Conservation (phyloP, 2,797 vertebrate genomes). For the Epinephelus awoara region DNA sequence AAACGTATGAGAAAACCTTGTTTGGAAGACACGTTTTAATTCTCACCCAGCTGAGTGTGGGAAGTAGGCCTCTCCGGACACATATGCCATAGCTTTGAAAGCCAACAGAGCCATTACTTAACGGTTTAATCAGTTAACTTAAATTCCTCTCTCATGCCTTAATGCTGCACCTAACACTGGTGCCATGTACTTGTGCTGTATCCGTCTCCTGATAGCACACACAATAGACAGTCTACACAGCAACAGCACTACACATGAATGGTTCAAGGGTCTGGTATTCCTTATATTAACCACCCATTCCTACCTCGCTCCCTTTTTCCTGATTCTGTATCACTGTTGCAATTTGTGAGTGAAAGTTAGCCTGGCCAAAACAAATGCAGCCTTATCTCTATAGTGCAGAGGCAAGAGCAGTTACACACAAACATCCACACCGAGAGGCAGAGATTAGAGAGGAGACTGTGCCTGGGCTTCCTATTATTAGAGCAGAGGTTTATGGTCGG, state of each 20-base stretch:
- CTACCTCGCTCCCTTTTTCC: not conserved
- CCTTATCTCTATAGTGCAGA: slow-evolving; percentile 79
- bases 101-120: slow-evolving; percentile 30
- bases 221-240: slow-evolving; percentile 33
- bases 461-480: slow-evolving; percentile 84
- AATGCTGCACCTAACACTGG: slow-evolving; percentile 23
- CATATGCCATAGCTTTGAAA: slow-evolving; percentile 16
- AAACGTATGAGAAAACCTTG: slow-evolving; percentile 15
- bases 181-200: not conserved
- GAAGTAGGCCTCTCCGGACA: slow-evolving; percentile 35
- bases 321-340: slow-evolving; percentile 55
- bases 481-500: slow-evolving; percentile 81
- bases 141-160: slow-evolving; percentile 36
- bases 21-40: slow-evolving; percentile 28
- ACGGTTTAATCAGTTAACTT: slow-evolving; percentile 30
- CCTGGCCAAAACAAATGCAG: slow-evolving; percentile 67
- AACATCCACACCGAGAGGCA: slow-evolving; percentile 67
- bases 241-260: slow-evolving; percentile 29
- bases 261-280: slow-evolving; percentile 30
- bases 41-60: slow-evolving; percentile 35
- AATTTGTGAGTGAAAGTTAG: slow-evolving; percentile 65
- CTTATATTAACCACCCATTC: slow-evolving; percentile 30
- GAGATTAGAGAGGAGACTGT: slow-evolving; percentile 83
- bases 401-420: slow-evolving; percentile 57
- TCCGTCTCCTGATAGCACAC: slow-evolving; percentile 36